A percentile compares a stretch with the other conserved stretches of the same genome.
Conservation (phyloP, 1,140 invertebrate genomes). For the Delia radicum region DNA sequence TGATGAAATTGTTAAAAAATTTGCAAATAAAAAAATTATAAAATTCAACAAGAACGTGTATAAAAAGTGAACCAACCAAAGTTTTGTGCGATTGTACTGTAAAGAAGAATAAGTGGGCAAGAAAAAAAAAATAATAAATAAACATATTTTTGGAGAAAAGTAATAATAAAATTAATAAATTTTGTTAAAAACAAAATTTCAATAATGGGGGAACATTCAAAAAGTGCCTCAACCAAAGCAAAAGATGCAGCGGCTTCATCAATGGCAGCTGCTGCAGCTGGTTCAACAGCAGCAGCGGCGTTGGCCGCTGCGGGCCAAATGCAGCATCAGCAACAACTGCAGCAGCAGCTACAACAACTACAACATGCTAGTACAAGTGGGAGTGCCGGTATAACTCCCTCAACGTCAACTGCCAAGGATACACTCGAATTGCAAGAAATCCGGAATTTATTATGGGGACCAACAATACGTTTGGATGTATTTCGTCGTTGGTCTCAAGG, state of each 20-base stretch:
- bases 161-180: background rate
- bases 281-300: background rate
- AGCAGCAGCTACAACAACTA: background rate
- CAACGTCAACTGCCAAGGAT: slow-evolving; percentile 24
- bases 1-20: background rate
- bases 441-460: slow-evolving; percentile 78
- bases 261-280: background rate
- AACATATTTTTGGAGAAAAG: background rate
- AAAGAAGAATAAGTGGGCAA: background rate
- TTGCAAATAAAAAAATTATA: background rate
- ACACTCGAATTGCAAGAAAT: slow-evolving; percentile 65
- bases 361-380: slow-evolving; percentile 7
- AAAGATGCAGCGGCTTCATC: background rate
- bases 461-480: slow-evolving; percentile 78
- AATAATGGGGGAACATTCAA: slow-evolving; percentile 21
- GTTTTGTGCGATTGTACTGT: background rate
- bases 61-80: background rate
- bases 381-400: slow-evolving; percentile 8
- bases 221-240: slow-evolving; percentile 21
- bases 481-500: slow-evolving; percentile 89
- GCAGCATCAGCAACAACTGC: background rate
- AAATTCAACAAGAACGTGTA: background rate
- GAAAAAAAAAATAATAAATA: background rate
- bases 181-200: background rate
- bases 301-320: background rate